These are phyloP conservation scores for Coelinius sp. DNA, from an alignment of 2,888 invertebrate species.

Conservation along the genomic window DNA sequence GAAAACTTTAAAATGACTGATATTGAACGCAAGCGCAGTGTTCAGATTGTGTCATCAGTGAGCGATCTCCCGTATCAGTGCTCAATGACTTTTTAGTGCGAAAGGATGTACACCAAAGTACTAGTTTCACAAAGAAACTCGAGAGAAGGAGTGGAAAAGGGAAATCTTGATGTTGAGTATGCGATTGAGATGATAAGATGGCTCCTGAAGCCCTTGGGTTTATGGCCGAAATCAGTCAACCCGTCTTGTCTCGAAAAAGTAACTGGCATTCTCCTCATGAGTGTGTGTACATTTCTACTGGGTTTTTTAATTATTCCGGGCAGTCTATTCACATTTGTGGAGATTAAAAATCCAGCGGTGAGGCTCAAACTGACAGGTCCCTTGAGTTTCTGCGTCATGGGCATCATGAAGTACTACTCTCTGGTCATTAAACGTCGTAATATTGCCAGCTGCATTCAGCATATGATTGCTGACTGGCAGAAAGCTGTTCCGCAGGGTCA, in stretches of 20 bases:
- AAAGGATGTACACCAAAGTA: neutral
- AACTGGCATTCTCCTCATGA: slow-evolving; percentile 15
- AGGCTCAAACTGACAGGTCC: slow-evolving; percentile 56
- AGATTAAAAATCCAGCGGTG: slow-evolving; percentile 44
- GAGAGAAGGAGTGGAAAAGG: neutral
- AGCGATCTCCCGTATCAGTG: neutral
- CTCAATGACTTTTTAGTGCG: neutral
- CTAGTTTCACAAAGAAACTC: neutral
- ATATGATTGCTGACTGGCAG: slow-evolving; percentile 54
- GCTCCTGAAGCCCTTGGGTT: slow-evolving; percentile 56
- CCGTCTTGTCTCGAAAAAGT: neutral
- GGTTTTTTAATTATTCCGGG: slow-evolving; percentile 56
- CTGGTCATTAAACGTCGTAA: slow-evolving; percentile 40
- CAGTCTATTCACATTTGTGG: slow-evolving; percentile 51
- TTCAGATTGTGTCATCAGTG: neutral
- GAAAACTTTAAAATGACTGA: neutral
- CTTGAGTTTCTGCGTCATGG: slow-evolving; percentile 56
- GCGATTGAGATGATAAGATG: slow-evolving; percentile 59
- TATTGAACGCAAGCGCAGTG: slow-evolving; percentile 23
- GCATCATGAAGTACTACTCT: slow-evolving; percentile 51
- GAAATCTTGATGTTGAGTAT: slow-evolving; percentile 45
- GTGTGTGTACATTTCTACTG: slow-evolving; percentile 48
- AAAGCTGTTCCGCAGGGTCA: slow-evolving; percentile 18
- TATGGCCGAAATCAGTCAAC: neutral
- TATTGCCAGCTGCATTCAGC: slow-evolving; percentile 50